Conservation (phyloP, 2,888 invertebrate species). For the Lasius platythorax region DNA sequence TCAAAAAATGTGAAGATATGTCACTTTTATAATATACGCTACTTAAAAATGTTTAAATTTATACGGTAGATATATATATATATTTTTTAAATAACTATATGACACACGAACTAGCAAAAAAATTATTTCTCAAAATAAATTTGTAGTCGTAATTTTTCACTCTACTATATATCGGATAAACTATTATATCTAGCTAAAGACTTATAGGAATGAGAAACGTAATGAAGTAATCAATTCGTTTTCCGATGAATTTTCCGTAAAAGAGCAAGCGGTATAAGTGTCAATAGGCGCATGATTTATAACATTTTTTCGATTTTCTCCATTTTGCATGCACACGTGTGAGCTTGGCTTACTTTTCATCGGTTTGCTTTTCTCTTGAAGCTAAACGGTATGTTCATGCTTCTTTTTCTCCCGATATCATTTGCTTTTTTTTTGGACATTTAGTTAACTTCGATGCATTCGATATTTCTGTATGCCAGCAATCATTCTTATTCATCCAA, state of each 20-base stretch:
- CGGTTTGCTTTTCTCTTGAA: slow-evolving; percentile 38
- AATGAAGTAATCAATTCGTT: not conserved
- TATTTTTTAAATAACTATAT: not conserved
- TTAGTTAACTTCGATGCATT: slow-evolving; percentile 28
- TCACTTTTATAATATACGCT: not conserved
- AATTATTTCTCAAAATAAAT: not conserved
- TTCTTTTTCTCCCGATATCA: not conserved
- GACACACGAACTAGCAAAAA: not conserved
- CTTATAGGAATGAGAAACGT: not conserved
- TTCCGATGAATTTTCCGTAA: slow-evolving; percentile 79
- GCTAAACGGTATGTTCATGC: slow-evolving; percentile 52
- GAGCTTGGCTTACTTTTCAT: slow-evolving; percentile 37
- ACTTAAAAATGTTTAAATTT: not conserved
- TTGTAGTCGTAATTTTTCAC: not conserved
- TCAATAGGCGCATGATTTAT: slow-evolving; percentile 80
- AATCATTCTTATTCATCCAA: slow-evolving; percentile 4
- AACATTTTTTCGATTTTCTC: slow-evolving; percentile 54
- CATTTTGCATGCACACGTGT: slow-evolving; percentile 66
- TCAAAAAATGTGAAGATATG: not conserved
- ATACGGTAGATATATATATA: not conserved
- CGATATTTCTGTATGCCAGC: slow-evolving; percentile 7
- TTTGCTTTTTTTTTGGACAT: slow-evolving; percentile 24
- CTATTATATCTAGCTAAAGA: not conserved
- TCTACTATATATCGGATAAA: not conserved
- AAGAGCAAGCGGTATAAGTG: slow-evolving; percentile 74